phyloP scores from a whole-genome alignment of 2,797 vertebrate genomes.

The Pristis pectinata region DNA sequence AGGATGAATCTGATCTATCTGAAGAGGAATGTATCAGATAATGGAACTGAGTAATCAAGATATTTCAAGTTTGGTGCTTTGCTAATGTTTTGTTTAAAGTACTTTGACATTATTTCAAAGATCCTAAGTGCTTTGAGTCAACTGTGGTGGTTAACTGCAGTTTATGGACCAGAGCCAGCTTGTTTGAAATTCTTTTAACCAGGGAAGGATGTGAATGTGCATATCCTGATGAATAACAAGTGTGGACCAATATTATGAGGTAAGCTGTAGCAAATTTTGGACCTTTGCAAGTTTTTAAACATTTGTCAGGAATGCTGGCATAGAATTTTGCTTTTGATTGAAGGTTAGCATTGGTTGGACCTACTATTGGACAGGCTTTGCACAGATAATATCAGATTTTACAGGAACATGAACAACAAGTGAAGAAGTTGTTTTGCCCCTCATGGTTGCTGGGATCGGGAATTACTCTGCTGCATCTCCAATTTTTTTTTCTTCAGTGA shows the following conservation, averaged over 20 bases:
- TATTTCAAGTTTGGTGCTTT: neutral
- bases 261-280: neutral
- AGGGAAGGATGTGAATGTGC: neutral
- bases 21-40: slow-evolving; percentile 86
- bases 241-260: neutral
- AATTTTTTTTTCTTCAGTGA: neutral
- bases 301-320: neutral
- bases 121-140: neutral
- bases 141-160: neutral
- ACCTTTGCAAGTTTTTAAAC: neutral
- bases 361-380: neutral
- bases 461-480: too few species aligned
- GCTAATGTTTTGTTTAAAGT: neutral
- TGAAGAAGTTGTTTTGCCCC: neutral
- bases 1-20: slow-evolving; percentile 64
- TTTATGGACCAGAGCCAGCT: neutral
- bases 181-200: neutral
- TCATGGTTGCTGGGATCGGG: neutral
- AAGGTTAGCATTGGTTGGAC: neutral
- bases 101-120: neutral
- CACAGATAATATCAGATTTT: neutral
- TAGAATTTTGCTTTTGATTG: neutral
- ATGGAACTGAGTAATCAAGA: slow-evolving; percentile 38
- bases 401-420: neutral
- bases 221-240: neutral